phyloP scores from a whole-genome alignment of 2,113 vertebrate genomes.

The Sphaerodactylus townsendi region DNA sequence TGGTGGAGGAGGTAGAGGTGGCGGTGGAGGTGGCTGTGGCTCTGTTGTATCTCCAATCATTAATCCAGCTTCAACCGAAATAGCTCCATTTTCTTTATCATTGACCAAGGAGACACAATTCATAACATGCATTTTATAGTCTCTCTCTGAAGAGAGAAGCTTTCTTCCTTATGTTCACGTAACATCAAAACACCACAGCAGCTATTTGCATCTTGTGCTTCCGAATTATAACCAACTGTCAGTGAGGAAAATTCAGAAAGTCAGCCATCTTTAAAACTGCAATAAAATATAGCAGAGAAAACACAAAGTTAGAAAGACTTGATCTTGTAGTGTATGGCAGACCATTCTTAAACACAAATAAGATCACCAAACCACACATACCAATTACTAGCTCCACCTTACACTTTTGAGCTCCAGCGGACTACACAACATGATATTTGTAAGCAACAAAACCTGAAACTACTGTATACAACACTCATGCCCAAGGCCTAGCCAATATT shows the following conservation, averaged over 20 bases:
- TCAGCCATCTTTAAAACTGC: slow-evolving; percentile 59
- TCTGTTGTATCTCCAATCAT: slow-evolving; percentile 67
- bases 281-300: slow-evolving; percentile 31
- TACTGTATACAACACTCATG: not conserved
- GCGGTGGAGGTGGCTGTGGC: slow-evolving; percentile 38
- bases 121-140: slow-evolving; percentile 89
- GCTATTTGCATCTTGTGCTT: slow-evolving; percentile 1
- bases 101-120: slow-evolving; percentile 85
- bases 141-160: slow-evolving; percentile 64
- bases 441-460: not conserved
- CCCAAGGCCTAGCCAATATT: not conserved
- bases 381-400: not conserved
- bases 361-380: not conserved
- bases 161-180: slow-evolving; percentile 54
- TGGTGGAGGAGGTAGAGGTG: slow-evolving; percentile 25
- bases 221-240: slow-evolving; percentile 30
- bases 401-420: not conserved
- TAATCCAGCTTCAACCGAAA: slow-evolving; percentile 73
- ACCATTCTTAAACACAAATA: not conserved
- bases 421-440: not conserved
- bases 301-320: slow-evolving; percentile 6
- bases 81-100: slow-evolving; percentile 84
- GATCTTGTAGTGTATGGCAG: fast-evolving
- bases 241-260: not conserved
- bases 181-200: slow-evolving; percentile 29